Conservation (phyloP, 2,113 vertebrate genomes). For the Entelurus aequoreus region DNA sequence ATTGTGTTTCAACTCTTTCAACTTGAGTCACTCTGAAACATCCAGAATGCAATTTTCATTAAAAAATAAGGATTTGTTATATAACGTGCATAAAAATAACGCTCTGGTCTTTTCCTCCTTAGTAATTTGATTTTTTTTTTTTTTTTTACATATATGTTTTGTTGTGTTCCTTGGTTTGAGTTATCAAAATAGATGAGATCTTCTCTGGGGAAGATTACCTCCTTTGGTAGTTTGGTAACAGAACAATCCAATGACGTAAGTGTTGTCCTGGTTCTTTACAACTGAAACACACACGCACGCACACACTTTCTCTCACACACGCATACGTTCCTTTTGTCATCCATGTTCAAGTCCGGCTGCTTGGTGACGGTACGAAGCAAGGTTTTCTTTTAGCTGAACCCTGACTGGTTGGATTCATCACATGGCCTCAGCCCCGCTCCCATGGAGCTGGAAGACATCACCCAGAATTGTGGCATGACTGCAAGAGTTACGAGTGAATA, state of each 20-base stretch:
- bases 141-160: conserved; percentile 15
- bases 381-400: conserved; percentile 47
- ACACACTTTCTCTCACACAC: conserved; percentile 14
- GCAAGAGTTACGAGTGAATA: neutral
- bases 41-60: conserved; percentile 58
- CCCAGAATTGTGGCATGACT: neutral
- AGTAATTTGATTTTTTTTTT: conserved; percentile 23
- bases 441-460: conserved; percentile 30
- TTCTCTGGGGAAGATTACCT: conserved; percentile 61
- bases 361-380: conserved; percentile 45
- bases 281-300: conserved; percentile 16
- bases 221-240: conserved; percentile 70
- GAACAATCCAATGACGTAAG: conserved; percentile 55
- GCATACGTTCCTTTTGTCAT: conserved; percentile 65
- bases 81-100: conserved; percentile 69
- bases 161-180: conserved; percentile 44
- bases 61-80: conserved; percentile 69
- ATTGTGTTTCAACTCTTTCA: conserved; percentile 64
- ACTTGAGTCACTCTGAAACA: conserved; percentile 64
- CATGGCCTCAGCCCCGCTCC: conserved; percentile 34
- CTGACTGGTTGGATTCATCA: conserved; percentile 44
- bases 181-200: conserved; percentile 73
- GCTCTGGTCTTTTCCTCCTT: conserved; percentile 58
- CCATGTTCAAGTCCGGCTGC: conserved; percentile 58
- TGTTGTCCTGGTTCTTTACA: conserved; percentile 51